Base-by-base conservation (phyloP, 1,140 invertebrate genomes). In the Drosophila prosaltans region DNA sequence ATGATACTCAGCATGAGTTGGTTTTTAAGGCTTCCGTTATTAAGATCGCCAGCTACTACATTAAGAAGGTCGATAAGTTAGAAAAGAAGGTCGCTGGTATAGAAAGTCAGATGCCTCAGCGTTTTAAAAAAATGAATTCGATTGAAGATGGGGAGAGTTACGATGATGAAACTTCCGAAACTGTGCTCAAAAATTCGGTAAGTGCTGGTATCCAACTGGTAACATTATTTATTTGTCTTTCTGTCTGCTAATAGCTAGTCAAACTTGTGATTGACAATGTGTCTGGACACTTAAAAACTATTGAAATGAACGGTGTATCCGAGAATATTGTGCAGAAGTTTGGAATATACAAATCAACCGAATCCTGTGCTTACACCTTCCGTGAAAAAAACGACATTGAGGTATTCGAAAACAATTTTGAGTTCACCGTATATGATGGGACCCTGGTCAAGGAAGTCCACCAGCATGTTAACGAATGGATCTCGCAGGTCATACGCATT, bases 311-410 rank as follows among this genome's bases (percentile, higher is more conserved):
- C 70, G 93, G 84, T 0, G 59, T 91, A 0, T 74, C 83, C 6
- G 80, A 90, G 26, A 67, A 78, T 1, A 57, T 91, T 2, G 74
- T 63, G 0, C 97, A 98, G 90, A 94, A 95, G 21, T 96, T 97
- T 78, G 93, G 95, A 43, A 97, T 95, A 85, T 99, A 98, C 89
- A 93, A 94, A 32, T 94, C 94, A 67, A 86, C 95, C 60, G 95
- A 96, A 0, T 97, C 96, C 0, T 97, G 97, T 1, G 97, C 97
- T 0, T 98, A 98, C 79, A 96, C 97, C 59, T 98, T 98, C 92
- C 94, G 97, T 58, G 97, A 97, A 0, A 94, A 93, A 10, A 78
- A 90, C 0, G 74, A 92, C 48, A 82, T 83, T 11, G 43, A 77
- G 6, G 58, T 93, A 2, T 84, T 94, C 91, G 94, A 78, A 69